These are phyloP conservation scores for Leptodactylus fallax DNA, from an alignment of 2,797 vertebrate genomes.

Conservation along the genomic window DNA sequence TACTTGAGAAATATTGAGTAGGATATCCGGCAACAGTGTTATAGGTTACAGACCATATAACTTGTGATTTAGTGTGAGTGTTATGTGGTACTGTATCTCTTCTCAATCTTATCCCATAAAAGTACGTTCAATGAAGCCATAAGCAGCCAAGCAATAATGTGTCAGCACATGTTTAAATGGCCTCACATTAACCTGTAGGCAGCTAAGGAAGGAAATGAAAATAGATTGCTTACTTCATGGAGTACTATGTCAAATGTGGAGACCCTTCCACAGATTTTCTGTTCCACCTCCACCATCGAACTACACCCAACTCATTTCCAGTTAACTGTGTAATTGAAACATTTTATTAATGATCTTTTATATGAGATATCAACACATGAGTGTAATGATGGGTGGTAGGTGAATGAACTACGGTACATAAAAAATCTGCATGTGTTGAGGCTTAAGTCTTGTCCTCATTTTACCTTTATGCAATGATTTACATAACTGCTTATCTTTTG, in stretches of 20 bases:
- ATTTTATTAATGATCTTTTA: neutral
- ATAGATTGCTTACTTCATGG: constrained; percentile 1
- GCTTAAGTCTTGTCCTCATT: too few relatives aligned
- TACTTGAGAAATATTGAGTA: constrained; percentile 11
- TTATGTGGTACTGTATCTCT: constrained; percentile 11
- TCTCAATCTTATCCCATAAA: constrained; percentile 27
- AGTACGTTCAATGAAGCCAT: constrained; percentile 7
- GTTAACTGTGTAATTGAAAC: neutral
- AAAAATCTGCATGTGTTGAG: too few relatives aligned
- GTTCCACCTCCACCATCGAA: neutral
- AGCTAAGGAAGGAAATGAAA: neutral
- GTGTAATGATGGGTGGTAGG: neutral
- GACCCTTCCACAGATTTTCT: neutral
- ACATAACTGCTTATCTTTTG: too few relatives aligned
- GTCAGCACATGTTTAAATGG: constrained; percentile 38
- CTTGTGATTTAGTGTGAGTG: constrained; percentile 37
- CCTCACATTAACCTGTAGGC: neutral
- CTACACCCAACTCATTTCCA: neutral
- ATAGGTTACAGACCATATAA: constrained; percentile 41
- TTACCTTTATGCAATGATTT: too few relatives aligned
- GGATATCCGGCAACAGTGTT: constrained; percentile 24
- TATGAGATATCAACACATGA: neutral
- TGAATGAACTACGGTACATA: too few relatives aligned
- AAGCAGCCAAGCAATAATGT: constrained; percentile 24
- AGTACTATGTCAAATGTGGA: neutral